A percentile compares a stretch with the other conserved stretches of the same genome.
Evolutionary conservation across 2,113 vertebrate species (phyloP).

Genomic region (Mormyrus lacerda): DNA sequence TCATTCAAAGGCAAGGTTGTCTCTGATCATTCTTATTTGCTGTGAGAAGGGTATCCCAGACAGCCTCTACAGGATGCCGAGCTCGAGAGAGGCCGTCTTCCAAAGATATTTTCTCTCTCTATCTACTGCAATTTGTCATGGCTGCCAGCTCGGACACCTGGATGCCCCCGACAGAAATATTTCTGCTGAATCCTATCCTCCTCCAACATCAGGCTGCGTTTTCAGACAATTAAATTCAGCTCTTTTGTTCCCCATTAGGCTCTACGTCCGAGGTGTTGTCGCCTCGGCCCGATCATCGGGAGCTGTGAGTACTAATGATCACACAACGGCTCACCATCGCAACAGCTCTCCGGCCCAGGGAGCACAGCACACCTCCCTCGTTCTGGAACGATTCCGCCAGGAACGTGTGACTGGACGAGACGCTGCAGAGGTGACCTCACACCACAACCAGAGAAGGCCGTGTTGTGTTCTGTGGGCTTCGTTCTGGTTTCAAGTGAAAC

Average conservation of each 20-base stretch:
- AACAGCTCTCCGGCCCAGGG: background rate
- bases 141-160: background rate
- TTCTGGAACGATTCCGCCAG: background rate
- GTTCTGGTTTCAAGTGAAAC: background rate
- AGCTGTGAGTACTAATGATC: background rate
- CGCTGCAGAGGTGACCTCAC: background rate
- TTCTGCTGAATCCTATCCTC: background rate
- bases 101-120: background rate
- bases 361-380: background rate
- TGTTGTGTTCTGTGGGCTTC: background rate
- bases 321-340: background rate
- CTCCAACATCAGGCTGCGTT: background rate
- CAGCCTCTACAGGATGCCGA: background rate
- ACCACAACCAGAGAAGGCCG: background rate
- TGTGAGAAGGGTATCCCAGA: background rate
- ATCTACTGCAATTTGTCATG: constrained; percentile 1
- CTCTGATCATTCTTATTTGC: background rate
- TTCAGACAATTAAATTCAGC: background rate
- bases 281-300: background rate
- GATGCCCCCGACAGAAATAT: background rate
- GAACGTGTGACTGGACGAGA: background rate
- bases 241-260: background rate
- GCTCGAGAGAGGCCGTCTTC: background rate
- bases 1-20: background rate
- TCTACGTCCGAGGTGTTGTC: background rate